Evolutionary conservation across 2,797 vertebrate species (phyloP).

Genomic region (Sus cebifrons): DNA sequence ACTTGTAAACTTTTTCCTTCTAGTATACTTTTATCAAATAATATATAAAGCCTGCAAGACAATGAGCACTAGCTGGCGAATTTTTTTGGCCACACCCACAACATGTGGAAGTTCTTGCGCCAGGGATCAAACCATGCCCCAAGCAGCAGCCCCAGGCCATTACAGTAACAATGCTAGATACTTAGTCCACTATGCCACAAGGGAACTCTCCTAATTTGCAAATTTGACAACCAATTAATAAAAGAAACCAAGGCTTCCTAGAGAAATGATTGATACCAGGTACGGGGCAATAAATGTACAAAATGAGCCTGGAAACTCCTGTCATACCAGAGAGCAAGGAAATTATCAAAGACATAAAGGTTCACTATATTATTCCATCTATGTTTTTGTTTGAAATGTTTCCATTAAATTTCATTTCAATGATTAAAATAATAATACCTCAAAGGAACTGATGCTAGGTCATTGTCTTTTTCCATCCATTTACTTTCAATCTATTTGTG

Average conservation of each 20-base stretch:
- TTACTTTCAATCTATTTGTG: background rate
- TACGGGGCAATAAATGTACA: background rate
- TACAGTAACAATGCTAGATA: no score
- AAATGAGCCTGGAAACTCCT: background rate
- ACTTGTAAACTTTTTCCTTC: constrained; percentile 8
- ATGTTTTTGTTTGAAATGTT: background rate
- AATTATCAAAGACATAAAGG: background rate
- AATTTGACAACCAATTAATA: background rate
- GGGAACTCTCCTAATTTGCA: background rate
- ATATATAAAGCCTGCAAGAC: background rate
- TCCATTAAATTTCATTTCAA: constrained; percentile 23
- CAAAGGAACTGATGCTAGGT: background rate
- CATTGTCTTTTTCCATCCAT: background rate
- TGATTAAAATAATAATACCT: background rate
- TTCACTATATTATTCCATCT: background rate
- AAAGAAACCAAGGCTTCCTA: background rate
- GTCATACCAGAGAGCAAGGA: background rate
- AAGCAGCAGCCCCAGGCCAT: no score
- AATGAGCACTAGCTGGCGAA: background rate
- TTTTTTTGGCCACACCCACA: background rate
- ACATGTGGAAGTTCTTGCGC: no score
- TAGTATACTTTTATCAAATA: background rate
- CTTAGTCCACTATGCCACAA: no score
- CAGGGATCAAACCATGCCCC: no score
- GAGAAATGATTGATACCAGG: background rate